Percentiles rank a stretch among this genome's conserved stretches.
phyloP scores from a whole-genome alignment of 2,888 invertebrate genomes.

The Agrochola lota region DNA sequence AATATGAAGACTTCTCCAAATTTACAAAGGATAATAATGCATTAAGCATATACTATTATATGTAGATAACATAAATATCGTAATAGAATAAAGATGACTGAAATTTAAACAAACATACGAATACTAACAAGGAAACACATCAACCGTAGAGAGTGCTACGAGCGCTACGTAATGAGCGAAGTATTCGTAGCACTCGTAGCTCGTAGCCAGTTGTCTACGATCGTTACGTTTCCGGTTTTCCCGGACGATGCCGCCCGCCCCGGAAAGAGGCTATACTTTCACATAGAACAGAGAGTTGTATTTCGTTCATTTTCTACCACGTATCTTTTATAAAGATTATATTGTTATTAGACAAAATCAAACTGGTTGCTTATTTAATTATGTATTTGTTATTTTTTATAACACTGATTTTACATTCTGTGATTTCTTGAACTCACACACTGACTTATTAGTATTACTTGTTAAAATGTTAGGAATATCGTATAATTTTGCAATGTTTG shows the following conservation, averaged over 20 bases:
- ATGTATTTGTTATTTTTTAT: too few relatives aligned
- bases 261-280: conserved; percentile 6
- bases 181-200: conserved; percentile 43
- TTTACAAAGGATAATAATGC: too few relatives aligned
- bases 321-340: not conserved
- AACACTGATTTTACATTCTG: too few relatives aligned
- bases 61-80: not conserved
- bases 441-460: too few relatives aligned
- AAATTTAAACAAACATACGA: not conserved
- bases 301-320: not conserved
- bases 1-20: too few relatives aligned
- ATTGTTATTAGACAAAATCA: too few relatives aligned
- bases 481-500: too few relatives aligned
- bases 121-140: conserved; percentile 12
- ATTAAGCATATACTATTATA: too few relatives aligned
- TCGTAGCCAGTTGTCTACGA: conserved; percentile 45
- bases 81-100: not conserved
- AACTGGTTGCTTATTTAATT: too few relatives aligned
- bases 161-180: conserved; percentile 30
- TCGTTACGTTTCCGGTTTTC: conserved; percentile 35
- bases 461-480: too few relatives aligned
- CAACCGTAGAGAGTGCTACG: conserved; percentile 28
- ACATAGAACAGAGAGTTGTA: not conserved
- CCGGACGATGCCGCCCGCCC: conserved; percentile 16
- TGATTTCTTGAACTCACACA: too few relatives aligned